Conservation (phyloP, 2,113 vertebrate species). For the Gnathonemus echidnorhynchus region DNA sequence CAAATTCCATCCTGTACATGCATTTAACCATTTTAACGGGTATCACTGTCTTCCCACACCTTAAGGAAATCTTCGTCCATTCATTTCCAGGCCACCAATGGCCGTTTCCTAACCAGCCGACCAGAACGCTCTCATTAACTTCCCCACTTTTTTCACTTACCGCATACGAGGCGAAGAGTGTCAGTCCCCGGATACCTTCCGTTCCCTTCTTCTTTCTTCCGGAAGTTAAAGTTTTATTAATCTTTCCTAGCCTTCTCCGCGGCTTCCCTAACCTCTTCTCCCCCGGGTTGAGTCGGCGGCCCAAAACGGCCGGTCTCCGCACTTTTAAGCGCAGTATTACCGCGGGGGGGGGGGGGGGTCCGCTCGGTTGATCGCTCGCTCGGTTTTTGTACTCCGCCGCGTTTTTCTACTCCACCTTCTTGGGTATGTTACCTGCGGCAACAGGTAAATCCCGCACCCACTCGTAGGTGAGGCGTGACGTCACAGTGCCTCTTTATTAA, state of each 20-base stretch:
- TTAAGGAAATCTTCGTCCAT: neutral
- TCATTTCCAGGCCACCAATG: neutral
- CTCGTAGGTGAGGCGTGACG: conserved; percentile 58
- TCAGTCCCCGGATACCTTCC: neutral
- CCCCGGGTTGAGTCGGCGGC: neutral
- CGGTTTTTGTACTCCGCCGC: neutral
- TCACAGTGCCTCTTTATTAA: conserved; percentile 33
- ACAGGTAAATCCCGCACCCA: conserved; percentile 55
- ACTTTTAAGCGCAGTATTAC: neutral
- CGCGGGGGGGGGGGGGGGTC: neutral
- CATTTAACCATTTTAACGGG: neutral
- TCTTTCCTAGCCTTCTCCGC: conserved; percentile 3
- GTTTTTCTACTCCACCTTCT: conserved; percentile 20
- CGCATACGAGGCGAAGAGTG: conserved; percentile 1
- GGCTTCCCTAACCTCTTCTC: neutral
- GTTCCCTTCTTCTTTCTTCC: conserved; percentile 4
- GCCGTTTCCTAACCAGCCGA: neutral
- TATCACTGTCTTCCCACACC: neutral
- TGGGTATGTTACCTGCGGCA: conserved; percentile 59
- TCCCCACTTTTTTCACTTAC: neutral
- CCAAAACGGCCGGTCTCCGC: neutral
- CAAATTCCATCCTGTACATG: neutral
- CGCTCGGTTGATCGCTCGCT: neutral
- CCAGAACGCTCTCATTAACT: neutral
- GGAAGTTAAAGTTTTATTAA: conserved; percentile 18